phyloP scores from a whole-genome alignment of 2,113 vertebrate species.

The Mesitornis unicolor region DNA sequence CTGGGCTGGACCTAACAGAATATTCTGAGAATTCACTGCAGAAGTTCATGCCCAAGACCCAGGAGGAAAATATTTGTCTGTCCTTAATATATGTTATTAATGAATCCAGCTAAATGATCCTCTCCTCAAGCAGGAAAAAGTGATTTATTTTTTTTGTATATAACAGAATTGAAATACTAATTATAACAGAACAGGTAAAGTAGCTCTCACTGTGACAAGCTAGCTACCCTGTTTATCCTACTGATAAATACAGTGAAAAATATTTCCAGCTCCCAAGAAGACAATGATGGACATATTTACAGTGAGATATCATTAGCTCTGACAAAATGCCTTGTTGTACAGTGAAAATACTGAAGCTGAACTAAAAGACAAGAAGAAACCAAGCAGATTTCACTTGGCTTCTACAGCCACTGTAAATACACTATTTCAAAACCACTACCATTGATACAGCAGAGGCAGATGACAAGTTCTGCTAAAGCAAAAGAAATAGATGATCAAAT shows the following conservation, averaged over 20 bases:
- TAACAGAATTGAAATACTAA: neutral
- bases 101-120: neutral
- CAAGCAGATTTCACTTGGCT: neutral
- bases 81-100: neutral
- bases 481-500: constrained; percentile 21
- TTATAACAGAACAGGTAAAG: neutral
- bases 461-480: neutral
- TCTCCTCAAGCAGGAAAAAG: neutral
- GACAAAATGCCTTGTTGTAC: neutral
- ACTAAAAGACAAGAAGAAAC: neutral
- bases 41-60: neutral
- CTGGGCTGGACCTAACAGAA: neutral
- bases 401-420: neutral
- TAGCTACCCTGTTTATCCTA: neutral
- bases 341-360: neutral
- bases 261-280: neutral
- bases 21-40: neutral
- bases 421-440: neutral
- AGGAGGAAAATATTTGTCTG: neutral
- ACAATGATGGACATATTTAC: neutral
- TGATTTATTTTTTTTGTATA: neutral
- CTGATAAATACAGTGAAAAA: neutral
- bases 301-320: neutral
- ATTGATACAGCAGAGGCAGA: neutral
- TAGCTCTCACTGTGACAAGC: neutral